Evolutionary conservation across 2,113 vertebrate species (phyloP).

Genomic region (Eidolon helvum): DNA sequence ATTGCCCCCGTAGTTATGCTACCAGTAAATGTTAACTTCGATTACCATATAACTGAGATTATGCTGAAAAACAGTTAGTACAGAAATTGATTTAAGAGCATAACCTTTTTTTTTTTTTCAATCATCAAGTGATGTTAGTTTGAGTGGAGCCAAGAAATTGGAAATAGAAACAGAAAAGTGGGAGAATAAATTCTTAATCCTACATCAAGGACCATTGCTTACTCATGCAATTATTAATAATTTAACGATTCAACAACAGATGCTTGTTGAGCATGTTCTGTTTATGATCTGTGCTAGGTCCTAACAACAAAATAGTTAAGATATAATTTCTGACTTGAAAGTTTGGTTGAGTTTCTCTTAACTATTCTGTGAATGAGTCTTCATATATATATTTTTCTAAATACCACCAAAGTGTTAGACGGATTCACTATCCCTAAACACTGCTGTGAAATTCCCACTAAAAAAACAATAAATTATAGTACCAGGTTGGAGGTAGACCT

Average conservation of each 20-base stretch:
- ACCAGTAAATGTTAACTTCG: slow-evolving; percentile 17
- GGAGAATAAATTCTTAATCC: slow-evolving; percentile 16
- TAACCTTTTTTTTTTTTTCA: neutral
- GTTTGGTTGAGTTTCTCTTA: neutral
- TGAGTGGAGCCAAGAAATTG: slow-evolving; percentile 46
- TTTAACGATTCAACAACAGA: neutral
- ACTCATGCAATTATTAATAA: slow-evolving; percentile 38
- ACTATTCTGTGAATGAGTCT: neutral
- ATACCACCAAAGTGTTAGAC: neutral
- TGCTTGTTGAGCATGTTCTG: neutral
- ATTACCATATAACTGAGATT: slow-evolving; percentile 59
- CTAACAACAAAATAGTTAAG: neutral
- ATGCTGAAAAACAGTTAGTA: slow-evolving; percentile 46
- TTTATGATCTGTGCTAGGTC: neutral
- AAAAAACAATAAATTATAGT: neutral
- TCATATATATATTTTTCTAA: neutral
- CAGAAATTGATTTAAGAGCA: slow-evolving; percentile 57
- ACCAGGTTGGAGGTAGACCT: neutral
- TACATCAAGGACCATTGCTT: neutral
- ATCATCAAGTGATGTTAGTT: neutral
- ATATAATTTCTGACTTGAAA: neutral
- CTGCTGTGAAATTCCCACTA: neutral
- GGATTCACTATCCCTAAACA: neutral
- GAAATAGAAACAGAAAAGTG: slow-evolving; percentile 11
- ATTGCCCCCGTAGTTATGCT: slow-evolving; percentile 5